Evolutionary conservation across 2,888 invertebrate genomes (phyloP).

Genomic region (Ectobius pallidus): DNA sequence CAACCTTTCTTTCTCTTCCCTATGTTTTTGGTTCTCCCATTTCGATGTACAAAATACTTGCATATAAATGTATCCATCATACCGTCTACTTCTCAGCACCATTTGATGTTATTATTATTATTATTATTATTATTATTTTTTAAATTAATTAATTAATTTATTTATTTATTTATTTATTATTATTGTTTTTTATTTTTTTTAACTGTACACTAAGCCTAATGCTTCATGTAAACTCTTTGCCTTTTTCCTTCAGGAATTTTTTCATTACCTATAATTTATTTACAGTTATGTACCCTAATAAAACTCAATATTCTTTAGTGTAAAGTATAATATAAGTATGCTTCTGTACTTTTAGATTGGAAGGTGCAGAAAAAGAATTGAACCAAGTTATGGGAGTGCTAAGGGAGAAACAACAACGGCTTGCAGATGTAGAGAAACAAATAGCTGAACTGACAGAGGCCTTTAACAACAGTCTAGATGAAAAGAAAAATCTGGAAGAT

Average conservation of each 20-base stretch:
- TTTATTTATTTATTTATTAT: not conserved
- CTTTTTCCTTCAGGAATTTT: not conserved
- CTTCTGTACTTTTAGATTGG: no score
- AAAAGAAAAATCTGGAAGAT: slow-evolving; percentile 74
- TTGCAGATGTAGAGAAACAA: slow-evolving; percentile 81
- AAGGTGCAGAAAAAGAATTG: slow-evolving; percentile 77
- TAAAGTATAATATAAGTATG: no score
- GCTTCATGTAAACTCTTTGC: no score
- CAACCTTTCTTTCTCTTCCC: no score
- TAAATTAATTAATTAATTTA: slow-evolving; percentile 9
- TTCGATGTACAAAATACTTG: no score
- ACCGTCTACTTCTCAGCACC: no score
- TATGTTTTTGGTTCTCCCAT: no score
- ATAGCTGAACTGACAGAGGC: slow-evolving; percentile 62
- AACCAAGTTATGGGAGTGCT: slow-evolving; percentile 77
- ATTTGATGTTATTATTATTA: no score
- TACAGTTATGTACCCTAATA: not conserved
- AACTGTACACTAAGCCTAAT: not conserved
- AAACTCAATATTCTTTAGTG: no score
- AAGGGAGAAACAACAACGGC: slow-evolving; percentile 77
- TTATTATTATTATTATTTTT: no score
- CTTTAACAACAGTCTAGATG: slow-evolving; percentile 74
- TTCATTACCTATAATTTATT: not conserved
- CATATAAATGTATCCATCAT: no score
- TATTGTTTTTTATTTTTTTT: not conserved